Conservation (phyloP, 1,140 invertebrate genomes). For the Rhagoletis zephyria region DNA sequence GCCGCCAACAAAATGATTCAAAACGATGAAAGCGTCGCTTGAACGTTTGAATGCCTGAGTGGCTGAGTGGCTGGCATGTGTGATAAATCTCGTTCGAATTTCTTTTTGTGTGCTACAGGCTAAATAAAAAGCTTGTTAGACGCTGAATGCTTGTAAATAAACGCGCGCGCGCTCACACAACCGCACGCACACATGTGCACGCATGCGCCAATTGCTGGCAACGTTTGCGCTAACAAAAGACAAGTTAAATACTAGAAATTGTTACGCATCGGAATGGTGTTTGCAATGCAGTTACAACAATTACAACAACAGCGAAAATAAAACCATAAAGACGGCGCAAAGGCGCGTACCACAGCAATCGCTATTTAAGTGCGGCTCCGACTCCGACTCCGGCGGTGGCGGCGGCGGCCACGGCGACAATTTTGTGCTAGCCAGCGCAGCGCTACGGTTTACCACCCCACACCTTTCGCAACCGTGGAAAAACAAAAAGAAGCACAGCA, state of each 20-base stretch:
- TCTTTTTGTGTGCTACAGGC: constrained; percentile 34
- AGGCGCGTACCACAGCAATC: not conserved
- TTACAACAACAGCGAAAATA: constrained; percentile 32
- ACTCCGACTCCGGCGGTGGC: not conserved
- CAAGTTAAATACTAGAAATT: constrained; percentile 54
- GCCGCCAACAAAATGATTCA: not conserved
- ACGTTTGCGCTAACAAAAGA: constrained; percentile 46
- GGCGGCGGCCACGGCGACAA: not conserved
- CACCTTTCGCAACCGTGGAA: not conserved
- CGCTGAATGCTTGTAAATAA: constrained; percentile 35
- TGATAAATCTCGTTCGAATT: constrained; percentile 59
- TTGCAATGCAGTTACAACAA: constrained; percentile 56
- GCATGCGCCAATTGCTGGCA: not conserved
- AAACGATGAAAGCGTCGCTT: constrained; percentile 28
- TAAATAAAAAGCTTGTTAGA: constrained; percentile 59
- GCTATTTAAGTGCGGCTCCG: too few species aligned
- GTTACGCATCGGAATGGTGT: constrained; percentile 59
- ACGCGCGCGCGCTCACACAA: not conserved
- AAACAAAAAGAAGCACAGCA: not conserved
- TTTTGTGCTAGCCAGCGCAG: not conserved
- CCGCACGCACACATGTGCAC: not conserved
- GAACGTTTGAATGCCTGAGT: constrained; percentile 38
- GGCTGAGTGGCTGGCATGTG: constrained; percentile 56
- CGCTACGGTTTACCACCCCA: not conserved
- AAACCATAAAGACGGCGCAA: not conserved